Base-by-base conservation (phyloP, 2,888 invertebrate genomes). In the Mythimna vitellina region DNA sequence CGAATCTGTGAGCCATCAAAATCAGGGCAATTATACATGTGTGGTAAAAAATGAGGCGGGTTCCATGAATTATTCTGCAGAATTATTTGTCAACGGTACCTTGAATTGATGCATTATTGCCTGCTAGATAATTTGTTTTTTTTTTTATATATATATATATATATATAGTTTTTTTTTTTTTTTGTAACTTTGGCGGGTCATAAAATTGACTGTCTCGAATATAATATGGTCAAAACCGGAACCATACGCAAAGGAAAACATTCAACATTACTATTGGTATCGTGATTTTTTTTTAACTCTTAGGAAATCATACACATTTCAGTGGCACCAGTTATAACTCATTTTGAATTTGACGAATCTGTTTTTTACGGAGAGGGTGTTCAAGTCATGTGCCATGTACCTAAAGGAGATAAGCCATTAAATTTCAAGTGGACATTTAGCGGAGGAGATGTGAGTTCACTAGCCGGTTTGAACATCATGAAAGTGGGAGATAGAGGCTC, bases 351-450 rank as follows among this genome's bases (percentile, higher is more conserved):
- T 92, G 96, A 96, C 92, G 96, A 96, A 91, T 95, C 96, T 35
- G 95, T 96, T 80, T 97, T 93, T 93, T 96, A 90, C 86, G 97
- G 97, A 91, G 97, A 96, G 89, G 97, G 97, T 82, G 94, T 97
- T 79, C 96, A 96, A 93, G 93, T 95, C 73, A 96, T 92, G 93
- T 97, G 97, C 91, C 96, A 97, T 79, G 96, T 97, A 66, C 94
- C 96, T 57, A 97, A 97, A 92, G 97, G 98, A 76, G 98, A 98
- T 90, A 96, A 97, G 84, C 98, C 98, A 68, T 96, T 98, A 85
- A 97, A 96, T 86, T 97, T 98, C 90, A 97, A 97, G 73, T 98
- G 98, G 98, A 97, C 96, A 84, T 97, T 98, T 93, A 97, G 98
- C 94, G 95, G 96, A 88, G 96, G 95, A 94, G 96, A 96, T 87